Base-by-base conservation (phyloP, 2,888 invertebrate genomes). In the Pachycephus smyrnensis region DNA sequence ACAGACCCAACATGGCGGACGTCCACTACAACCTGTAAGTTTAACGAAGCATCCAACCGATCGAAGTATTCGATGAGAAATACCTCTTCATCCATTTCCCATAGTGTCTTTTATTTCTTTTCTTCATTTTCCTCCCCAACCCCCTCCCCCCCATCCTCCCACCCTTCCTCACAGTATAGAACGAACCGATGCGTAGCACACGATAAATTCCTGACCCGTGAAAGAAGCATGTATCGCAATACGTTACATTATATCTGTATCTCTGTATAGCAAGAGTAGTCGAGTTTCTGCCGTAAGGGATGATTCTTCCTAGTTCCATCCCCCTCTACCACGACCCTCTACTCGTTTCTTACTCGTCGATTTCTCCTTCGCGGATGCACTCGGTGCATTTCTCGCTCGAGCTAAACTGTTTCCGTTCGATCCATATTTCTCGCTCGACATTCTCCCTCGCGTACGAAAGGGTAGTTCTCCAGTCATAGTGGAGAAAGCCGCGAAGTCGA, bases 11-110 rank as follows among this genome's bases (percentile, higher is more conserved):
- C 93, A 99, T 99, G 98, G 99, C 99, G 80, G 99, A 99, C 92
- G 98, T 98, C 81, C 98, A 99, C 93, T 99, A 99, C 92, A 99
- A 99, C 93, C 94, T 98, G 98, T 98, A 93, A 97, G 98, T 97
- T 12, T 71, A 55, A 55, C 6, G 55, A 55, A 55, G 15, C 23
- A 55, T 55, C 55, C 33, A 33, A 6, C 15, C 9, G 55, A 55
- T 1, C 23, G 9, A 55, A 55, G 55, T 23, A 55, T 55, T 9
- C 55, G 55, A 55, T 55, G 55, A 55, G 55, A 55, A 55, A 55
- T 55, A 23, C 23, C 23, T 55, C 55, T 55, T 55, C 55, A 23
- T 55, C 55, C 9, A 23, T 23, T 55, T 55, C 55, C 55, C 15
- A 55, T 55, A 55, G 23, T 55, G 55, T 23, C 55, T 55, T 23